A percentile compares a stretch with the other conserved stretches of the same genome.
Evolutionary conservation across 2,888 invertebrate genomes (phyloP).

Genomic region (Cylloceria caligata): DNA sequence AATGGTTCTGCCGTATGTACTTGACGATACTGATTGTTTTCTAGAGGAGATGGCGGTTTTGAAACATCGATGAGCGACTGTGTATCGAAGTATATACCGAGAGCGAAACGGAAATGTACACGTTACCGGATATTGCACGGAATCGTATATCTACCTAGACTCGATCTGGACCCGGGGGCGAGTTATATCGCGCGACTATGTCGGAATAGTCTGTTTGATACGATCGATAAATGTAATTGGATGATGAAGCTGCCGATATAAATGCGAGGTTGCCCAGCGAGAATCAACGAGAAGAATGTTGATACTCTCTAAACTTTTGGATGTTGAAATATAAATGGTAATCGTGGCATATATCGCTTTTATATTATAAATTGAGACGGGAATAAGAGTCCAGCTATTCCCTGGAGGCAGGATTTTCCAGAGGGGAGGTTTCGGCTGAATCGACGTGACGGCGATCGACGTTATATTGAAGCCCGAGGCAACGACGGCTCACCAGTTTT

Average conservation of each 20-base stretch:
- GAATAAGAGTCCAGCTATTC: neutral
- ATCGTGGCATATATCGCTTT: neutral
- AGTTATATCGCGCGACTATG: neutral
- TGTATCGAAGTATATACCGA: constrained; percentile 9
- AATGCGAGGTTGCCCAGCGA: neutral
- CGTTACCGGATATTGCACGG: constrained; percentile 40
- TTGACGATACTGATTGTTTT: neutral
- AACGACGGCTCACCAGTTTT: constrained; percentile 47
- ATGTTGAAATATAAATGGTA: constrained; percentile 5
- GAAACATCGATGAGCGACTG: constrained; percentile 1
- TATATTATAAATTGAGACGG: neutral
- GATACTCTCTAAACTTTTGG: neutral
- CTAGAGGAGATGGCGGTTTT: neutral
- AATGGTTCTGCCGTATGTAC: neutral
- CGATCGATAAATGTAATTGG: constrained; percentile 24
- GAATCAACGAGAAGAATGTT: neutral
- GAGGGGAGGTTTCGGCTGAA: constrained; percentile 33
- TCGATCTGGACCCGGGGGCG: constrained; percentile 9
- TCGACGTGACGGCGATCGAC: constrained; percentile 48
- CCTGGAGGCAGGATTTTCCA: neutral
- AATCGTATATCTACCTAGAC: neutral
- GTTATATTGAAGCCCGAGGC: constrained; percentile 61
- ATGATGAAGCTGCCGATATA: constrained; percentile 7
- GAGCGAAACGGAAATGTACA: constrained; percentile 10
- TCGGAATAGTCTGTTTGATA: constrained; percentile 7